These are phyloP conservation scores for Geotrypetes seraphini DNA, from an alignment of 2,797 vertebrate genomes.

Conservation along the genomic window DNA sequence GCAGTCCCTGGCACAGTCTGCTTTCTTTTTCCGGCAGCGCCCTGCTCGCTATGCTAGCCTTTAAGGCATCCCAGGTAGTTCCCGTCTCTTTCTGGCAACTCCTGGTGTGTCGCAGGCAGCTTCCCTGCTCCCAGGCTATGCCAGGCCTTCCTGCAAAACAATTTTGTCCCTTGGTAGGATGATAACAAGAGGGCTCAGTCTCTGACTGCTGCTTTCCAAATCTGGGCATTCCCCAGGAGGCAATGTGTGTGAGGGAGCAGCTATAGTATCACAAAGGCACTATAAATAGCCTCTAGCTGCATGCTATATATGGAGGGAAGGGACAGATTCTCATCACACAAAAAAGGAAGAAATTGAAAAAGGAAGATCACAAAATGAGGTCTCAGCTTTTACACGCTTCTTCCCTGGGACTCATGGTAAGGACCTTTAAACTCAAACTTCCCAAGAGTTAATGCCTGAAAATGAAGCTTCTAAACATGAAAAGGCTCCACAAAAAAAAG, in stretches of 20 bases:
- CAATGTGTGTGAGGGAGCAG: conserved; percentile 44
- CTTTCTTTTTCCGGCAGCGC: no score
- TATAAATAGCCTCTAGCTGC: conserved; percentile 64
- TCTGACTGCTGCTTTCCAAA: conserved; percentile 52
- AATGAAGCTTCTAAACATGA: no score
- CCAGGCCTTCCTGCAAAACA: conserved; percentile 10
- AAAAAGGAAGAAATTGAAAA: no score
- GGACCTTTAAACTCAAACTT: no score
- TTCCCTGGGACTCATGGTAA: no score
- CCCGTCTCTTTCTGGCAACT: conserved; percentile 54
- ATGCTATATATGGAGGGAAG: conserved; percentile 64
- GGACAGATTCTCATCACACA: no score
- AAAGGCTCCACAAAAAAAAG: no score
- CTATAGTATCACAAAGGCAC: conserved; percentile 42
- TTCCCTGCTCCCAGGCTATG: conserved; percentile 43
- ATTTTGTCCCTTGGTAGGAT: conserved; percentile 51
- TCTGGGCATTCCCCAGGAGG: conserved; percentile 60
- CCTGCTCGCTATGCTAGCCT: no score
- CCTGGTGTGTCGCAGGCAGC: conserved; percentile 33
- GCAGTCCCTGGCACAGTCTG: no score
- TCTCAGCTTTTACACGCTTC: no score
- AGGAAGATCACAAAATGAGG: no score
- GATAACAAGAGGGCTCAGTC: conserved; percentile 67
- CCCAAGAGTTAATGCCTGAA: no score
- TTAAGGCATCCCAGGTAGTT: conserved; percentile 46